Evolutionary conservation across 2,797 vertebrate species (phyloP), one percentile per base, ranked within the genome.

Genomic region (Triplophysa bombifrons): DNA sequence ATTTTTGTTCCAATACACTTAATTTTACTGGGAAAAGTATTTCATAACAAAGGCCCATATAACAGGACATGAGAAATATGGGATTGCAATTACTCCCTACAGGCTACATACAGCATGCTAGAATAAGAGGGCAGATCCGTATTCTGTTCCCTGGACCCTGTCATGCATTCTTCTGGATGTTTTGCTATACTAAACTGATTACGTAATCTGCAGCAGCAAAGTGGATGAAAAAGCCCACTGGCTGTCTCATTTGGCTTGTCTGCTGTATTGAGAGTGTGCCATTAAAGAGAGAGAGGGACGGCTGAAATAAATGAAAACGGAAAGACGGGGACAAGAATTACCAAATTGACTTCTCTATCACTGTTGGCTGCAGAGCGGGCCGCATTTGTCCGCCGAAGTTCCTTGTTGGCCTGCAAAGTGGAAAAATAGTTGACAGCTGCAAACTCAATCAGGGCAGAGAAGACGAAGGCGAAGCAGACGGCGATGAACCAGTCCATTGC

Each of bases 401-500:
- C 95, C 87, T 93, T 92, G 87, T 96, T 96, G 84, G 95, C 91
- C 90, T 99, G 95, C 75, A 98, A 91, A 38, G 97, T 98, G 91
- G 96, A 98, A 88, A 98, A 98, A 91, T 98, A 99, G 92, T 99
- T 98, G 91, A 99, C 97, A 65, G 96, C 96, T 13, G 96, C 97
- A 48, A 98, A 99, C 90, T 98, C 97, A 64, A 98, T 98, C 25
- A 99, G 95, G 48, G 96, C 96, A 0, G 97, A 97, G 90, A 98
- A 98, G 88, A 98, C 96, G 10, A 98, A 99, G 84, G 96, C 96
- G 82, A 97, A 99, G 91, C 97, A 98, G 50, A 98, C 97, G 0
- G 97, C 97, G 22, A 99, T 98, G 90, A 98, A 99, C 96, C 96
- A 98, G 75, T 99, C 96, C 96, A 98, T 98, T 86, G 96, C 97